Base-by-base conservation (phyloP, 2,113 vertebrate genomes). In the Pogona vitticeps region DNA sequence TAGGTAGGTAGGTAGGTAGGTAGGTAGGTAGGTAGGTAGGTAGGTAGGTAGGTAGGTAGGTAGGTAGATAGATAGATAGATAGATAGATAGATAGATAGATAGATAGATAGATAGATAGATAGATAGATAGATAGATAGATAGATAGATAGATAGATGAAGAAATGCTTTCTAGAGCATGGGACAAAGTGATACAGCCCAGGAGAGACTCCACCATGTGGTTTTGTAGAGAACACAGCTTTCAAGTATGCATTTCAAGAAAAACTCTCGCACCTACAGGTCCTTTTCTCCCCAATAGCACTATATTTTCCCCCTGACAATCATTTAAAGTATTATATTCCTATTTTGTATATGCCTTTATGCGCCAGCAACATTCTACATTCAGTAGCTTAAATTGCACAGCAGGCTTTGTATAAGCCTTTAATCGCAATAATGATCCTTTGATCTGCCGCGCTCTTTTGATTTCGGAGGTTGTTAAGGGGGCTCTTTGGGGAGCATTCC, bases 401-500 rank as follows among this genome's bases (percentile, higher is more conserved):
- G 93, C 94, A 82, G 92, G 94, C 91, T 94, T 89, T 84, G 82
- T 91, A 85, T 94, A 97, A 96, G 93, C 92, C 92, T 96, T 96
- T 96, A 96, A 96, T 96, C 95, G 95, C 94, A 93, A 91, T 96
- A 96, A 96, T 79, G 95, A 96, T 96, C 94, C 95, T 94, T 96
- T 96, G 95, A 96, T 97, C 96, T 94, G 88, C 91, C 86, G 36
- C 84, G 93, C 85, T 87, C 91, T 0, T 8, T 96, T 92, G 91
- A 94, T 88, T 93, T 92, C 91, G 90, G 94, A 96, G 94, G 94
- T 95, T 94, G 91, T 94, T 96, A 92, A 92, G 94, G 89, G 46
- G 91, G 93, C 89, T 81, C 95, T 92, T 86, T 85, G 94, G 95
- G 94, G 96, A 96, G 91, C 85, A 90, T 95, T 94, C 94, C 92